phyloP scores from a whole-genome alignment of 2,113 vertebrate genomes.

The Athene cunicularia region DNA sequence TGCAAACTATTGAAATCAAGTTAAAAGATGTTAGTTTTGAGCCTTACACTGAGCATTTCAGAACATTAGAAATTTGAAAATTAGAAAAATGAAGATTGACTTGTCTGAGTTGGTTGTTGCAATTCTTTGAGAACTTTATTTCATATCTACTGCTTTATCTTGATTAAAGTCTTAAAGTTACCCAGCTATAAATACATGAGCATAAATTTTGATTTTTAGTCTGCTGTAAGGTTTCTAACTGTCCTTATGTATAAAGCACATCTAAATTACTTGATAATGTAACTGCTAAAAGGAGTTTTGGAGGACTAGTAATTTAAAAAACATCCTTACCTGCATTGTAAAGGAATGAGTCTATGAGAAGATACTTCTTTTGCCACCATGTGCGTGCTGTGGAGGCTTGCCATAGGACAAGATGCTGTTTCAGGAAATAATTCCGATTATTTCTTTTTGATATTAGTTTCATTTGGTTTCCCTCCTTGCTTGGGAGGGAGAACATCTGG shows the following conservation, averaged over 20 bases:
- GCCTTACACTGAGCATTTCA: conserved; percentile 25
- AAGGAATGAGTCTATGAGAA: background rate
- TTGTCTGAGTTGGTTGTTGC: conserved; percentile 17
- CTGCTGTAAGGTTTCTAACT: background rate
- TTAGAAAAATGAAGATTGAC: conserved; percentile 24
- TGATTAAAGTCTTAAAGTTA: conserved; percentile 57
- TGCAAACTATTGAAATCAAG: conserved; percentile 33
- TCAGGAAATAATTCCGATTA: background rate
- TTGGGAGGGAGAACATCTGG: background rate
- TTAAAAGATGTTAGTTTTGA: conserved; percentile 57
- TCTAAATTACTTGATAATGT: background rate
- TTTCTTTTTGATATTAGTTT: background rate
- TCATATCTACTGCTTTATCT: conserved; percentile 38
- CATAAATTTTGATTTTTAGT: conserved; percentile 20
- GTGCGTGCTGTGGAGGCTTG: background rate
- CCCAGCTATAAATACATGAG: conserved; percentile 52
- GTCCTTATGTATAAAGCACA: background rate
- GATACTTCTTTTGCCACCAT: background rate
- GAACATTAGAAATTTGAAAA: conserved; percentile 41
- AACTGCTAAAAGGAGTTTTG: background rate
- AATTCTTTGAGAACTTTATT: conserved; percentile 45
- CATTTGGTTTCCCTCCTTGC: background rate
- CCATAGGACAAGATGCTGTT: background rate
- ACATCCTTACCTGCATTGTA: background rate
- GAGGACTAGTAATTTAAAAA: background rate